Evolutionary conservation across 1,140 invertebrate species (phyloP), one percentile per base, ranked within the genome.

Genomic region (Rhopalosiphum maidis): DNA sequence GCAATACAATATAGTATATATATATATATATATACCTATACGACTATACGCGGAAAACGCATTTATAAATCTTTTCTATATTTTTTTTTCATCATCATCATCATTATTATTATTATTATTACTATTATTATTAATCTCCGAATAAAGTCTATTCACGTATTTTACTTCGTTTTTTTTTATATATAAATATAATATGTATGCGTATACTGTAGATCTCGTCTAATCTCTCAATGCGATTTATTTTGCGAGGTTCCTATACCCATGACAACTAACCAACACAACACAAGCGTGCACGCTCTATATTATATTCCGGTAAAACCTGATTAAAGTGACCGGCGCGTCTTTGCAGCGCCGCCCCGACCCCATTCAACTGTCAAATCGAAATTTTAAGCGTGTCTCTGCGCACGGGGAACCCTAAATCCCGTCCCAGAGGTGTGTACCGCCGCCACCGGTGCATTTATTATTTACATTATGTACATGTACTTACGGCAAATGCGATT

Each of bases 301-400:
- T 60, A 60, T 82, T 54, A 77, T 92, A 85, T 92, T 92, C 91
- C 77, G 60, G 91, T 92, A 92, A 92, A 92, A 92, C 91, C 91
- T 92, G 91, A 92, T 92, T 92, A 85, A n/a, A 92, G 51, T 83
- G 41, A 41, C 55, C 89, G 51, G 35, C 60, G 86, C 60, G 89
- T 90, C 55, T 77, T 77, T 48, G 51, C 68, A n/a, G 21, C 30
- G 35, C 9, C 37, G 43, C 37, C 48, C 48, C 48, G 43, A 92
- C 68, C 68, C 91, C 35, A 83, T 92, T 85, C 91, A 92, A 35
- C 91, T 92, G 91, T 92, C 91, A 92, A 83, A 92, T 37, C n/a
- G 91, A 92, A 91, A 92, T 83, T 83, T 83, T 83, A 83, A 92
- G 91, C 77, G 68, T 46, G 51, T 92, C 46, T 35, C 9, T 37